Base-by-base conservation (phyloP, 1,140 invertebrate genomes). In the Laupala kohalensis region DNA sequence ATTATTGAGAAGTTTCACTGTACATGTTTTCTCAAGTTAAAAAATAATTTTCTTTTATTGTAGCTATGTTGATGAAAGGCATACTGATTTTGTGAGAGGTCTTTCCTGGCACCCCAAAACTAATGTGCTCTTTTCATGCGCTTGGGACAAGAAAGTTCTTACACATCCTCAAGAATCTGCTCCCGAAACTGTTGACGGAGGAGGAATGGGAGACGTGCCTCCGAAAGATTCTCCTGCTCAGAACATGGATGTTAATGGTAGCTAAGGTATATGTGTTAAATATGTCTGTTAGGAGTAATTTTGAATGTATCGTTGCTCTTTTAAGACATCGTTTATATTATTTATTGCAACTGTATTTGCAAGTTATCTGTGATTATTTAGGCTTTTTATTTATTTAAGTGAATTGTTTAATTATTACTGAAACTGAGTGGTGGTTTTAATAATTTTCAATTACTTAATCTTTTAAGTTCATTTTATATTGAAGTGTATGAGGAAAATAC, bases 71-170 rank as follows among this genome's bases (percentile, higher is more conserved):
- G 76, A 77, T 73, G 70, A 67, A 25, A 69, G 74, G 25, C 79
- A 80, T 70, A 69, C 70, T 26, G 78, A 79, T 69, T 78, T 77
- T 74, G 77, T 80, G n/a, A 74, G 75, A 30, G 78, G 77, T 19
- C 24, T 78, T 26, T 74, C 74, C 12, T 78, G 77, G 77, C 69
- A 76, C 68, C 67, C 73, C 13, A 71, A 72, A 12, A 73, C 70
- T 12, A 64, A 73, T 13, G 71, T 73, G 13, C 71, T 80, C 9
- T 76, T 75, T 64, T 77, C 78, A 1, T 79, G 77, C 73, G 77
- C 77, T 9, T 80, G 77, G 77, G 79, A 80, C 68, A 72, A 72
- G 13, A 67, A 75, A 73, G 73, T 75, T 13, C 64, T 76, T 3
- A 28, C 65, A 25, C 75, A 75, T 67, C 63, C 62, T 23, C 64